A percentile compares a stretch with the other conserved stretches of the same genome.
These are phyloP conservation scores for Pluvialis apricaria DNA, from an alignment of 2,113 vertebrate genomes.

Conservation along the genomic window DNA sequence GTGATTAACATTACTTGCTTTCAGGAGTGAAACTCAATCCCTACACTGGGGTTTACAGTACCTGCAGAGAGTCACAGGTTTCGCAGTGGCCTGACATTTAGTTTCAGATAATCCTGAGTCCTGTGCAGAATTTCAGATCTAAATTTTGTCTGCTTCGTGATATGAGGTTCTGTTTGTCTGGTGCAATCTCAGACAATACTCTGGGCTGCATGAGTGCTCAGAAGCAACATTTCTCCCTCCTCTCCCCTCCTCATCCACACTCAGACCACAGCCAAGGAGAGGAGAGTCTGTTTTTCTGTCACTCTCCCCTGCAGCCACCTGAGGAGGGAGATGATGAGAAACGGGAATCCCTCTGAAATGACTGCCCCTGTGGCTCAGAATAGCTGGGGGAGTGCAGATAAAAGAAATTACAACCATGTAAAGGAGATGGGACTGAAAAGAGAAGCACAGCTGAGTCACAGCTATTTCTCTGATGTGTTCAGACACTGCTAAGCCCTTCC, in stretches of 20 bases:
- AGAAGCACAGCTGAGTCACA: neutral
- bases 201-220: neutral
- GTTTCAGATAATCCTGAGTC: neutral
- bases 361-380: neutral
- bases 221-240: neutral
- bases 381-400: neutral
- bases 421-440: neutral
- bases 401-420: neutral
- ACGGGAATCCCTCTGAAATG: neutral
- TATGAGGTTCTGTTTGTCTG: neutral
- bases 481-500: neutral
- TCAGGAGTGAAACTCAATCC: neutral
- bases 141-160: neutral
- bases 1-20: neutral
- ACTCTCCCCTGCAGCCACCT: neutral
- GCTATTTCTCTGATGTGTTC: neutral
- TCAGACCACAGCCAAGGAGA: neutral
- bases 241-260: neutral
- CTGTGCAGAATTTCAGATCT: neutral
- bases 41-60: neutral
- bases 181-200: neutral
- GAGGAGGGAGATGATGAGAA: neutral
- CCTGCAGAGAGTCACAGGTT: neutral
- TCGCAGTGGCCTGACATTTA: neutral
- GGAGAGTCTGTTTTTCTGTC: neutral